Conservation (phyloP, 2,888 invertebrate genomes). For the Leucozona laternaria region DNA sequence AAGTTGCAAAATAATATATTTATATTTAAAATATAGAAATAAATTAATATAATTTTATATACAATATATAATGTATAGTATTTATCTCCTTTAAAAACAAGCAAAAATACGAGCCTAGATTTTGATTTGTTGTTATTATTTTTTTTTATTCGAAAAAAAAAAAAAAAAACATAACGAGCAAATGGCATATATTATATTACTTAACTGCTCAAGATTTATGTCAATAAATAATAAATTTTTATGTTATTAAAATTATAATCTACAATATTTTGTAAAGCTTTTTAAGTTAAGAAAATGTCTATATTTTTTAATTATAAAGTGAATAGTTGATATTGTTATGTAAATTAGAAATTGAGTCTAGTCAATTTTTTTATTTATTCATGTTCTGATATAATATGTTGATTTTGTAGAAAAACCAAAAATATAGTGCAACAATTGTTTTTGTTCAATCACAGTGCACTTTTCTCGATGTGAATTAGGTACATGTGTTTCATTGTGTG, state of each 20-base stretch:
- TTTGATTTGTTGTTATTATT: background rate
- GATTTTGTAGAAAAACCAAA: background rate
- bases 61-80: background rate
- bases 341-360: constrained; percentile 47
- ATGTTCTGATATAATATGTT: constrained; percentile 25
- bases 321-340: constrained; percentile 58
- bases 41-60: background rate
- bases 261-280: background rate
- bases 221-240: constrained; percentile 3
- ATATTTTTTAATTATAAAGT: constrained; percentile 31
- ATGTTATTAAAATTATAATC: constrained; percentile 6
- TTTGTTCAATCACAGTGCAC: background rate
- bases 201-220: constrained; percentile 1
- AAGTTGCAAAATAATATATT: background rate
- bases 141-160: background rate
- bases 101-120: background rate
- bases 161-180: background rate
- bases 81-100: background rate
- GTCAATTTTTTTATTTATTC: constrained; percentile 59
- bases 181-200: background rate
- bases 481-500: background rate
- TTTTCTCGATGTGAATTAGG: background rate
- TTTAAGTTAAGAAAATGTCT: constrained; percentile 5
- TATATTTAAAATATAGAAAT: background rate
- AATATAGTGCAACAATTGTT: constrained; percentile 8